A percentile compares a stretch with the other conserved stretches of the same genome.
These are phyloP conservation scores for Scarus forsteni DNA, from an alignment of 2,797 vertebrate species.

Conservation along the genomic window DNA sequence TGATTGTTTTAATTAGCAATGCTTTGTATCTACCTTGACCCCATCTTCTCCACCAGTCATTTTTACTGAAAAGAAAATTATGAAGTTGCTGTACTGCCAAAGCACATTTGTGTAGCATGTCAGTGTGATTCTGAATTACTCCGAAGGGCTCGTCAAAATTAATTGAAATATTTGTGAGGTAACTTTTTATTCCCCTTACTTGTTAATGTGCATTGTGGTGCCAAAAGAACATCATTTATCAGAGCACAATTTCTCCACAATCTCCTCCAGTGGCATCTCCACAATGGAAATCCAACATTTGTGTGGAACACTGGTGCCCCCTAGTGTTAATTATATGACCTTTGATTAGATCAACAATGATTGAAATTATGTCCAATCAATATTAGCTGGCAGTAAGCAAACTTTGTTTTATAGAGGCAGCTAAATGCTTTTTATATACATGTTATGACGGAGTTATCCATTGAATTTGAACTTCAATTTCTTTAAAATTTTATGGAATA, in stretches of 20 bases:
- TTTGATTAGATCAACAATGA: constrained; percentile 58
- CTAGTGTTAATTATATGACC: constrained; percentile 80
- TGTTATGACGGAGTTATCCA: background rate
- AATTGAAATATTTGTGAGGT: constrained; percentile 75
- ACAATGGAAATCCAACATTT: constrained; percentile 48
- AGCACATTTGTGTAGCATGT: constrained; percentile 49
- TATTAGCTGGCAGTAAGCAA: constrained; percentile 38
- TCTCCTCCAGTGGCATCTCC: constrained; percentile 44
- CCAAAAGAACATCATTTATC: constrained; percentile 67
- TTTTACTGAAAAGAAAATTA: constrained; percentile 60
- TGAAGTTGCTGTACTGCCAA: constrained; percentile 55
- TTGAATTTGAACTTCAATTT: background rate
- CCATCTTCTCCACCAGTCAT: constrained; percentile 44
- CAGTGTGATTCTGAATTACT: constrained; percentile 61
- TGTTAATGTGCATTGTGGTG: constrained; percentile 55
- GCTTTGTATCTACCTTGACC: constrained; percentile 69
- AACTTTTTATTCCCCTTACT: constrained; percentile 68
- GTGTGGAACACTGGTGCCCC: constrained; percentile 86
- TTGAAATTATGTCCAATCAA: constrained; percentile 64
- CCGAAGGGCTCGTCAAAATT: constrained; percentile 70
- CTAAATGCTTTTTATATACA: constrained; percentile 9
- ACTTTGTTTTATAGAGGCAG: constrained; percentile 16
- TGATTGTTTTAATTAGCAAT: constrained; percentile 69
- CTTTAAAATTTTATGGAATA: background rate
- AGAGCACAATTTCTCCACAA: constrained; percentile 55